Base-by-base conservation (phyloP, 2,797 vertebrate genomes). In the Hoplostethus atlanticus region DNA sequence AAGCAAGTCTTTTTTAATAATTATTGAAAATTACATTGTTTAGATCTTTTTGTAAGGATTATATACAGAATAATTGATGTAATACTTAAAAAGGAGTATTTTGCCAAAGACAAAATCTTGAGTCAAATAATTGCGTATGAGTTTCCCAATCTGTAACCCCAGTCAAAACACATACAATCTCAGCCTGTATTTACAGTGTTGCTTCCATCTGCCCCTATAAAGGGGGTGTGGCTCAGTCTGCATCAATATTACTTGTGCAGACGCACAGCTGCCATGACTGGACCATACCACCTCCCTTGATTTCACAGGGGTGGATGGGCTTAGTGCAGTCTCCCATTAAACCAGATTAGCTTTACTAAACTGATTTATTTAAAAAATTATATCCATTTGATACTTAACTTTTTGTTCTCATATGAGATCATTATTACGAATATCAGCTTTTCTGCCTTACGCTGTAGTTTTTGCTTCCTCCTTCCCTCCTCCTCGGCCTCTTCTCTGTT, bases 281-380 rank as follows among this genome's bases (percentile, higher is more conserved):
- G 94, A 91, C 50, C 60, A 42, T 93, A 94, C 95, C 93, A 95
- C 90, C 75, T 89, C n/a, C 8, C 54, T 60, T 47, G 30, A 9
- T 54, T 79, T 76, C 59, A 69, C 16, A 44, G 91, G 93, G 92
- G 89, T 83, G 76, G 68, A 66, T 17, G 52, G 57, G 68, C 60
- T 84, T 60, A 59, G 42, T 77, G 78, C 76, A 75, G 67, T 72
- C 71, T 87, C 74, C 53, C 63, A 60, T 80, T 42, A 36, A 44
- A 56, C 21, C 38, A 30, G 51, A 62, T 30, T 46, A 38, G 12
- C 4, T 36, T 21, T 25, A 7, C 4, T 8, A 21, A 57, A 17
- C 28, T 68, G 31, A 40, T n/a, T 48, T 28, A 30, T 44, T 54
- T 44, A 15, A 56, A 16, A 6, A 30, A 16, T 77, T 25, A n/a